These are phyloP conservation scores for Palythoa caribaeorum DNA, from an alignment of 92 coral and sea anemone species.

Conservation along the genomic window DNA sequence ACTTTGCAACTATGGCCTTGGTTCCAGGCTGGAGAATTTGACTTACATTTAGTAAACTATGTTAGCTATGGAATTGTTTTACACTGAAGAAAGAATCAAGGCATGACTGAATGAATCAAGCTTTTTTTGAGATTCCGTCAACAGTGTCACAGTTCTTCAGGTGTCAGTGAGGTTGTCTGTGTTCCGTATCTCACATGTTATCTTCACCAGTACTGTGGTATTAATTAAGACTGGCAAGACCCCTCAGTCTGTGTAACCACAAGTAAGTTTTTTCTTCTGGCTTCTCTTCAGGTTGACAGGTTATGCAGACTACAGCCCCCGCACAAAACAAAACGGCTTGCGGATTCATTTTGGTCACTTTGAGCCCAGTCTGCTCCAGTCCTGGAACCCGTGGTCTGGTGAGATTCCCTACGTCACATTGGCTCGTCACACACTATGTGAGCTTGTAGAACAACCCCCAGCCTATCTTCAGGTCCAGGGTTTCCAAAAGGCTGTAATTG, in stretches of 20 bases:
- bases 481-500: conserved; percentile 81
- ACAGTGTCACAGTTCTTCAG: too few relatives aligned
- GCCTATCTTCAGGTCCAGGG: conserved; percentile 54
- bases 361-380: conserved; percentile 83
- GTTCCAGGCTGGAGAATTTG: conserved; percentile 64
- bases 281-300: conserved; percentile 78
- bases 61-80: neutral
- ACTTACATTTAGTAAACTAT: neutral
- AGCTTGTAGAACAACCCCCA: conserved; percentile 66
- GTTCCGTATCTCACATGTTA: too few relatives aligned
- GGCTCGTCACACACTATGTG: conserved; percentile 63
- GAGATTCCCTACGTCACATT: conserved; percentile 82
- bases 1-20: conserved; percentile 44
- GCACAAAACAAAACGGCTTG: conserved; percentile 73
- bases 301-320: conserved; percentile 87
- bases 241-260: too few relatives aligned
- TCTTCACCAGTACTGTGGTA: too few relatives aligned
- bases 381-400: conserved; percentile 97
- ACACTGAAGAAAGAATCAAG: neutral
- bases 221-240: too few relatives aligned
- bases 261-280: conserved; percentile 21
- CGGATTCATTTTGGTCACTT: conserved; percentile 72
- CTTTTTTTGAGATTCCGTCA: too few relatives aligned
- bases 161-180: too few relatives aligned
- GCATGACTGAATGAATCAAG: too few relatives aligned